phyloP scores from a whole-genome alignment of 1,140 invertebrate species.

The Drosophila athabasca region DNA sequence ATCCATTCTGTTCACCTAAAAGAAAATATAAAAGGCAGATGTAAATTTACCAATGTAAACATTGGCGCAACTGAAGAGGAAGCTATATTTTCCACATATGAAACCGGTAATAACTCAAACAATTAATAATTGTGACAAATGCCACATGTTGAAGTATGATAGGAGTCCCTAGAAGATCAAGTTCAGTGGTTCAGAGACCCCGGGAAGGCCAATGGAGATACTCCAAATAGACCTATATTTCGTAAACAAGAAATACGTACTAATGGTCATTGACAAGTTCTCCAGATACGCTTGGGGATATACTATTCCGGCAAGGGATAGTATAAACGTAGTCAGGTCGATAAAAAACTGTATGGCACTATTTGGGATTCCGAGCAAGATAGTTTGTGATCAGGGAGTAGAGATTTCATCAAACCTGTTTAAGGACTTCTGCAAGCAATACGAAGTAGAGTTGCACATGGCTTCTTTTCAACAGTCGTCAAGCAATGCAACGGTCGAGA shows the following conservation, averaged over 20 bases:
- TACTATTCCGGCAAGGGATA: conserved; percentile 26
- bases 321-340: conserved; percentile 33
- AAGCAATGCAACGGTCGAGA: not conserved
- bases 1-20: conserved; percentile 95
- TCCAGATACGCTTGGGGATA: conserved; percentile 69
- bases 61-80: too few species aligned
- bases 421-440: not conserved
- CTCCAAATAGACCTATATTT: too few species aligned
- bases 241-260: too few species aligned
- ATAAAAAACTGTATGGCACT: conserved; percentile 44
- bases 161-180: too few species aligned
- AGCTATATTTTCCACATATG: too few species aligned
- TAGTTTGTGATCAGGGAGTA: not conserved
- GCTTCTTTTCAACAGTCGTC: not conserved
- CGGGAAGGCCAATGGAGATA: too few species aligned
- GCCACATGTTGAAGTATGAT: too few species aligned
- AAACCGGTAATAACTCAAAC: too few species aligned
- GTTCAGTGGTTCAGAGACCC: too few species aligned
- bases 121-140: too few species aligned
- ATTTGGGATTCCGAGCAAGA: not conserved
- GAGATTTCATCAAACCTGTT: not conserved
- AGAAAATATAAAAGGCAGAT: conserved; percentile 10
- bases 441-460: too few species aligned
- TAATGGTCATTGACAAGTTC: conserved; percentile 70
- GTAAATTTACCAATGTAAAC: too few species aligned